These are phyloP conservation scores for Drosophila kanapiae DNA, from an alignment of 1,140 invertebrate genomes.

Conservation along the genomic window DNA sequence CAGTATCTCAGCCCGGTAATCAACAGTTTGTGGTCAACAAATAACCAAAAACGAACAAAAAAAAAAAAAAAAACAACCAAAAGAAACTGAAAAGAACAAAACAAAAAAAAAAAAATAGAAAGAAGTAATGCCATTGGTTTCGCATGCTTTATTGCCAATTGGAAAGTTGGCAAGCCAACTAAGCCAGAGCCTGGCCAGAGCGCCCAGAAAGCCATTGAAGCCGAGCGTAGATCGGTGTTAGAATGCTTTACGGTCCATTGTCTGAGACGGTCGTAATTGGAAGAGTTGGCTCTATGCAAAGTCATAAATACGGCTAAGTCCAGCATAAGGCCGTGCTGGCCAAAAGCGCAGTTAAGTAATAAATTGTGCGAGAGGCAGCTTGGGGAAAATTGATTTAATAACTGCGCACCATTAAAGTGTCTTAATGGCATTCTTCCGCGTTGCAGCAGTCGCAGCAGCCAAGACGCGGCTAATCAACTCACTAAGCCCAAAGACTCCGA, in stretches of 20 bases:
- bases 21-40: conserved; percentile 81
- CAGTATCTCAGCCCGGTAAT: conserved; percentile 71
- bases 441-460: conserved; percentile 23
- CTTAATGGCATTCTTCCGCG: conserved; percentile 78
- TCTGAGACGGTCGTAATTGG: conserved; percentile 75
- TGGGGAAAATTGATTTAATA: conserved; percentile 74
- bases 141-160: conserved; percentile 83
- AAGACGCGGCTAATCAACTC: conserved; percentile 32
- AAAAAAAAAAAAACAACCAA: conserved; percentile 10
- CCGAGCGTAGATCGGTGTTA: conserved; percentile 61
- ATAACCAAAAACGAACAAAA: conserved; percentile 28
- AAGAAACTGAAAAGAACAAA: background rate
- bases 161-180: conserved; percentile 73
- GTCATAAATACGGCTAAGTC: conserved; percentile 58
- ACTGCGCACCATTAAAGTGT: conserved; percentile 71
- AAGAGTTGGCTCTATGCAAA: conserved; percentile 58
- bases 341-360: conserved; percentile 64
- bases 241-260: conserved; percentile 81
- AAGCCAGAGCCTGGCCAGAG: conserved; percentile 12
- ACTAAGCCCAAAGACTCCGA: conserved; percentile 18
- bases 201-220: conserved; percentile 63
- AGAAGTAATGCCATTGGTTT: conserved; percentile 73
- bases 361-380: conserved; percentile 61
- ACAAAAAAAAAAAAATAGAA: conserved; percentile 23
- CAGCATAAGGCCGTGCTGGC: conserved; percentile 2